These are phyloP conservation scores for Campoletis raptor DNA, from an alignment of 2,888 invertebrate genomes.

Conservation along the genomic window DNA sequence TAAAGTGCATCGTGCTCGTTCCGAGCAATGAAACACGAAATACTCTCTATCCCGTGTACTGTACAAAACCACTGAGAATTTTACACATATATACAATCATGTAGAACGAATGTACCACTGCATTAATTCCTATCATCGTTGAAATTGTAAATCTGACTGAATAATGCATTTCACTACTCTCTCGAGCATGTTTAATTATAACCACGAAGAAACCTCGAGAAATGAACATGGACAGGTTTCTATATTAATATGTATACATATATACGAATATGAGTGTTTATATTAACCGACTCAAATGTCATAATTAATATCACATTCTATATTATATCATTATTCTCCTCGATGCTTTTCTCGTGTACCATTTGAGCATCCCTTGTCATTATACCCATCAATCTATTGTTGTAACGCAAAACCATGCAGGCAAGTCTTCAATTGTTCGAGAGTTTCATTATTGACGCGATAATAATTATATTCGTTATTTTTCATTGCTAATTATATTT, in stretches of 20 bases:
- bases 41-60: background rate
- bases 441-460: background rate
- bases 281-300: constrained; percentile 13
- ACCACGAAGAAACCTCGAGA: constrained; percentile 24
- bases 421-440: background rate
- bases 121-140: constrained; percentile 46
- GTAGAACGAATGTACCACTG: constrained; percentile 32
- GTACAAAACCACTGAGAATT: background rate
- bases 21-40: constrained; percentile 45
- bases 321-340: constrained; percentile 44
- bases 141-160: constrained; percentile 50
- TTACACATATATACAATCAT: background rate
- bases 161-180: constrained; percentile 63
- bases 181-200: constrained; percentile 37
- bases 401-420: background rate
- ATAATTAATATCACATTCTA: constrained; percentile 57
- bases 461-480: background rate
- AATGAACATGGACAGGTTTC: background rate
- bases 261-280: background rate
- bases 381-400: constrained; percentile 45
- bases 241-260: constrained; percentile 7
- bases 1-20: background rate
- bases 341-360: constrained; percentile 2
- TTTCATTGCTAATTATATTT: background rate
- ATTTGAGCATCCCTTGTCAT: constrained; percentile 31